Evolutionary conservation across 1,140 invertebrate species (phyloP).

Genomic region (Aplysia californica): DNA sequence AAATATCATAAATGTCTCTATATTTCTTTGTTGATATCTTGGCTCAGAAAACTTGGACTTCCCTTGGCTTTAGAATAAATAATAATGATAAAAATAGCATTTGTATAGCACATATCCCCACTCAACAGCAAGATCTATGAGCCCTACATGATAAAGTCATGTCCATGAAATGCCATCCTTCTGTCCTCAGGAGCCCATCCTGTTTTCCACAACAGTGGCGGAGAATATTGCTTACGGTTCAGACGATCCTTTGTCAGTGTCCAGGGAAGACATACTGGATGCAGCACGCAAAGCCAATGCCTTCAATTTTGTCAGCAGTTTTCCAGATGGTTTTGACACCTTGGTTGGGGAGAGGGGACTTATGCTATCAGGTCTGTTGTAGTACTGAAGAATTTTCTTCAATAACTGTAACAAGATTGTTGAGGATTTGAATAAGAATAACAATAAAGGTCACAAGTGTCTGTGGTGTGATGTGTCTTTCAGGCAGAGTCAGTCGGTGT

Average conservation of each 20-base stretch:
- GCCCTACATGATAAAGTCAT: too few relatives aligned
- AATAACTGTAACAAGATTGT: neutral
- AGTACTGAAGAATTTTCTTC: neutral
- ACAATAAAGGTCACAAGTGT: too few relatives aligned
- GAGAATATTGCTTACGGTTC: slow-evolving; percentile 71
- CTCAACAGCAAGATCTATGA: too few relatives aligned
- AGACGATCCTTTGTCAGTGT: slow-evolving; percentile 54
- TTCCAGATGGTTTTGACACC: slow-evolving; percentile 69
- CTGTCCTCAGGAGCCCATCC: slow-evolving; percentile 66
- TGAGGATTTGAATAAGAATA: neutral
- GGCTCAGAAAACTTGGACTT: too few relatives aligned
- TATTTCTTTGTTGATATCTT: too few relatives aligned
- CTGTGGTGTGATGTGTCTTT: neutral
- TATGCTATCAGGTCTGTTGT: slow-evolving; percentile 64
- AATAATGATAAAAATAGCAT: too few relatives aligned
- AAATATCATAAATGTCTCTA: too few relatives aligned
- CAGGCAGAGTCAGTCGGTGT: too few relatives aligned
- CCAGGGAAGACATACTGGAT: slow-evolving; percentile 56
- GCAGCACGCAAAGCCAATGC: slow-evolving; percentile 69
- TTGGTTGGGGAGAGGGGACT: slow-evolving; percentile 70
- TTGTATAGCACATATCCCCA: too few relatives aligned
- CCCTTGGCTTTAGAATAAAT: too few relatives aligned
- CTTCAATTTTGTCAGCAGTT: slow-evolving; percentile 65
- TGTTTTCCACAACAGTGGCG: slow-evolving; percentile 68
- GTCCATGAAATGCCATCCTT: neutral